Percentiles rank a stretch among this genome's conserved stretches.
These are phyloP conservation scores for Branchellion lobata DNA, from an alignment of 2,888 invertebrate species.

Conservation along the genomic window DNA sequence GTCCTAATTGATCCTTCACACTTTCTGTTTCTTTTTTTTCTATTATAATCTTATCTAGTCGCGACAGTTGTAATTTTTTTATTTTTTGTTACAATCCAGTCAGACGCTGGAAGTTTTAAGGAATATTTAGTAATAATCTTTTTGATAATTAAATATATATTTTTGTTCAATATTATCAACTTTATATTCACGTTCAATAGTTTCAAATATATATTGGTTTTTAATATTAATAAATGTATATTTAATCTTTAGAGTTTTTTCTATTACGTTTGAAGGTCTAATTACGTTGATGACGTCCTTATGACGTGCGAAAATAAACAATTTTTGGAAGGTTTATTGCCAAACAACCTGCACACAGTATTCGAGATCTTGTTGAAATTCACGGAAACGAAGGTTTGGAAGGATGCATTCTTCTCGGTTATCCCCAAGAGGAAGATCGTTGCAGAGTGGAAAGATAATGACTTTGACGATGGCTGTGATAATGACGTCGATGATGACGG, in stretches of 20 bases:
- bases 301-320: background rate
- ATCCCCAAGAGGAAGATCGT: conserved; percentile 60
- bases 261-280: too few species aligned
- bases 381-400: conserved; percentile 62
- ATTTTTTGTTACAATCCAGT: too few species aligned
- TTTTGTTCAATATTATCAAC: too few species aligned
- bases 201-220: too few species aligned
- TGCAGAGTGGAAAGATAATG: background rate
- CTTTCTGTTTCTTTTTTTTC: background rate
- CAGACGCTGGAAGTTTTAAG: too few species aligned
- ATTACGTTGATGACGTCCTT: too few species aligned
- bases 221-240: too few species aligned
- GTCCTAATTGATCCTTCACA: background rate
- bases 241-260: too few species aligned
- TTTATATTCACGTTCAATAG: too few species aligned
- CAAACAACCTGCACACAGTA: conserved; percentile 57
- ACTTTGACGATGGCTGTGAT: conserved; percentile 1
- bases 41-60: background rate
- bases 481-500: background rate
- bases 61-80: too few species aligned
- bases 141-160: too few species aligned
- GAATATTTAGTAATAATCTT: too few species aligned
- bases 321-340: conserved; percentile 44
- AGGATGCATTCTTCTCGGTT: conserved; percentile 59
- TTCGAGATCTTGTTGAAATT: conserved; percentile 64